phyloP scores from a whole-genome alignment of 2,888 invertebrate genomes.

The Micropterix aruncella region DNA sequence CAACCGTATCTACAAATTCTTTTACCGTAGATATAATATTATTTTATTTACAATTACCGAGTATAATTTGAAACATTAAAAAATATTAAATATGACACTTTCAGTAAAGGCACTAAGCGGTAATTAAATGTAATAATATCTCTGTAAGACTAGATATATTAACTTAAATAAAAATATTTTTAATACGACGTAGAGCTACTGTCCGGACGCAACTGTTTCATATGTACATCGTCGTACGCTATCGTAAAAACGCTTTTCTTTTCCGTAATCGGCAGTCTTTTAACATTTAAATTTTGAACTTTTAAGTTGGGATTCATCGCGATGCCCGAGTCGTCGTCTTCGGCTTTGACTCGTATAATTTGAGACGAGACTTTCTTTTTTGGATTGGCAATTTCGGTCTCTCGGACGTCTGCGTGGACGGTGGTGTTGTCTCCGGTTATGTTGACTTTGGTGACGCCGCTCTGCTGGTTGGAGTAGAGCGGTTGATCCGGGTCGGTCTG shows the following conservation, averaged over 20 bases:
- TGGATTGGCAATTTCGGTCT: constrained; percentile 5
- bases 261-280: constrained; percentile 57
- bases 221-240: constrained; percentile 82
- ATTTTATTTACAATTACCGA: no score
- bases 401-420: constrained; percentile 11
- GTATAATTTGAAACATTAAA: no score
- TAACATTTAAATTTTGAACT: constrained; percentile 39
- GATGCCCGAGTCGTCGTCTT: constrained; percentile 69
- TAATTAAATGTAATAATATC: neutral
- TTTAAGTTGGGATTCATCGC: constrained; percentile 47
- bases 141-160: neutral
- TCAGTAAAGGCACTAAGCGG: neutral
- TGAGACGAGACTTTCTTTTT: constrained; percentile 5
- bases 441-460: constrained; percentile 19
- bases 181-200: constrained; percentile 59
- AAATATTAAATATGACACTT: no score
- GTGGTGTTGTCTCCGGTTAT: constrained; percentile 20
- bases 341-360: constrained; percentile 21
- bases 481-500: constrained; percentile 28
- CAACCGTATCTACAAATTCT: no score
- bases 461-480: constrained; percentile 33
- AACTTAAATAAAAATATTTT: constrained; percentile 1
- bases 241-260: constrained; percentile 91
- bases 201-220: constrained; percentile 66
- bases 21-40: no score